A percentile compares a stretch with the other conserved stretches of the same genome.
These are phyloP conservation scores for Lycocerus yunnanus DNA, from an alignment of 2,888 invertebrate genomes.

Conservation along the genomic window DNA sequence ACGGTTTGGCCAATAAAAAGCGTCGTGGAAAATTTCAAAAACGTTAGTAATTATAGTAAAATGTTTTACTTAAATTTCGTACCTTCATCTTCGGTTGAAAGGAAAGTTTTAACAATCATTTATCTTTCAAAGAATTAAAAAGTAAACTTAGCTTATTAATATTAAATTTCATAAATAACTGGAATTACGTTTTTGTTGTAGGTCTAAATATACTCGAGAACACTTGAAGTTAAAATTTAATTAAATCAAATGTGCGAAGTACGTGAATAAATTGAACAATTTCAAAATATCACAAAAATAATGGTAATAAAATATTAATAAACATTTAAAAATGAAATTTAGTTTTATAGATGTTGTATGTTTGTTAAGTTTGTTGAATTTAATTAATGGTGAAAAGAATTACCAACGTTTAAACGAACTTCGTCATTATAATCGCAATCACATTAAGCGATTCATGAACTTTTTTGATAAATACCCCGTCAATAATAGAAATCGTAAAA, in stretches of 20 bases:
- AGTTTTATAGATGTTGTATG: neutral
- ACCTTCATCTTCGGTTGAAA: neutral
- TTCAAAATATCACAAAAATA: neutral
- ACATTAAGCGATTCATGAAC: neutral
- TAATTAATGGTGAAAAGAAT: neutral
- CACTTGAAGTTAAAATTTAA: neutral
- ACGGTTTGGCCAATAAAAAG: neutral
- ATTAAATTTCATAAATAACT: neutral
- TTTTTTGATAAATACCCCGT: neutral
- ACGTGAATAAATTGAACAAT: neutral
- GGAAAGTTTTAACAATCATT: neutral
- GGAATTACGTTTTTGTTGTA: neutral
- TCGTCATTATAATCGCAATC: neutral
- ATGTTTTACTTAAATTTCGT: neutral
- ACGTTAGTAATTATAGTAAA: neutral
- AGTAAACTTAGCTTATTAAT: neutral
- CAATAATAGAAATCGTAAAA: slow-evolving; percentile 8
- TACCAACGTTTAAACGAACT: neutral
- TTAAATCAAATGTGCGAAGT: neutral
- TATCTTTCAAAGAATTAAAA: neutral
- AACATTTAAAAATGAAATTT: slow-evolving; percentile 1
- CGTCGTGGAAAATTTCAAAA: neutral
- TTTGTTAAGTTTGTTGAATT: slow-evolving; percentile 1
- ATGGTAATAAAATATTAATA: neutral
- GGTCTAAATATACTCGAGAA: neutral